Evolutionary conservation across 2,113 vertebrate species (phyloP).

Genomic region (Pteronura brasiliensis): DNA sequence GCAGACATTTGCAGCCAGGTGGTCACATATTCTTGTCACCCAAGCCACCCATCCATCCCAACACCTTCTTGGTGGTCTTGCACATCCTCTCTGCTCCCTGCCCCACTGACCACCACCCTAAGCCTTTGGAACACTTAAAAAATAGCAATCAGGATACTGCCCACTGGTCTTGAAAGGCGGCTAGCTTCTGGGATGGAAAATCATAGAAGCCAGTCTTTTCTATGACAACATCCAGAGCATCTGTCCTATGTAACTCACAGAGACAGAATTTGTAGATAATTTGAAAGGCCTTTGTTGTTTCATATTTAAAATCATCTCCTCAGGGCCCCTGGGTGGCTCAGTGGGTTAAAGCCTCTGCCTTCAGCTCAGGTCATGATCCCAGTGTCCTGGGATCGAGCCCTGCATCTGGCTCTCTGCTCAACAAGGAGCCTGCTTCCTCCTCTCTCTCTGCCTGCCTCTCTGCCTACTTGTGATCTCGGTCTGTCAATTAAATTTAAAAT

Average conservation of each 20-base stretch:
- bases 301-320: neutral
- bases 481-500: too few relatives aligned
- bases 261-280: neutral
- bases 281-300: conserved; percentile 11
- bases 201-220: neutral
- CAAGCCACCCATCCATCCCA: neutral
- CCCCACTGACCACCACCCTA: neutral
- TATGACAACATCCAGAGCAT: neutral
- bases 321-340: too few relatives aligned
- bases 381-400: too few relatives aligned
- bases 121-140: neutral
- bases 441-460: too few relatives aligned
- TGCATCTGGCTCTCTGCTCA: too few relatives aligned
- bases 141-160: neutral
- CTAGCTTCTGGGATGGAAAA: neutral
- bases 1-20: neutral
- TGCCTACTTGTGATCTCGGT: too few relatives aligned
- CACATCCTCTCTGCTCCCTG: neutral
- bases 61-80: neutral
- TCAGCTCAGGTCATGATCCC: too few relatives aligned
- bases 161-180: neutral
- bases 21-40: neutral
- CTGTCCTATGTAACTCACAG: neutral
- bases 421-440: too few relatives aligned
- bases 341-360: too few relatives aligned